These are phyloP conservation scores for Diadema setosum DNA, from an alignment of 35 echinoderm and acorn worm genomes.

Conservation along the genomic window DNA sequence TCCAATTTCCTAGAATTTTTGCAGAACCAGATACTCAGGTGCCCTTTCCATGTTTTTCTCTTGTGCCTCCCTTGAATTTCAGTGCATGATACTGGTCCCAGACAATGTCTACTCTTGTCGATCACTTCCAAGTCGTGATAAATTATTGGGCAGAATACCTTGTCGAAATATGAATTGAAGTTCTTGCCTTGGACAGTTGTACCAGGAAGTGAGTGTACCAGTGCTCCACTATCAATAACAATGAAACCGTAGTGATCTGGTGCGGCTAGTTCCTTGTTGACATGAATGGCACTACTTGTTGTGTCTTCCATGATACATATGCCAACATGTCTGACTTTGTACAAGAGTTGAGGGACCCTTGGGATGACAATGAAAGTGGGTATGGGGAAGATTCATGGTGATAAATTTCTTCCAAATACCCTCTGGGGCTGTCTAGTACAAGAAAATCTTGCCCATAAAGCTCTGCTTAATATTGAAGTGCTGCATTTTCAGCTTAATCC, in stretches of 20 bases:
- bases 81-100: constrained; percentile 6
- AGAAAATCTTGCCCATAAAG: not conserved
- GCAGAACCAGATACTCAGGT: not conserved
- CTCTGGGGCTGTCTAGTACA: not conserved
- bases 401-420: not conserved
- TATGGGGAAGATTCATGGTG: constrained; percentile 3
- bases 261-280: constrained; percentile 8
- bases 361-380: not conserved
- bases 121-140: constrained; percentile 27
- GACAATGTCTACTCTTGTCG: constrained; percentile 35
- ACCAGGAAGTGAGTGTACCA: constrained; percentile 29
- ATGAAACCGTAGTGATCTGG: not conserved
- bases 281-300: not conserved
- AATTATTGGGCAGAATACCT: constrained; percentile 31
- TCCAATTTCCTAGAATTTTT: not conserved
- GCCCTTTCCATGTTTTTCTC: not conserved
- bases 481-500: constrained; percentile 20
- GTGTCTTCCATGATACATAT: not conserved
- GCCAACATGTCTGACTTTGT: not conserved
- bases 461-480: constrained; percentile 12
- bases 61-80: not conserved
- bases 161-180: constrained; percentile 29
- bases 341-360: not conserved
- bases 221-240: not conserved
- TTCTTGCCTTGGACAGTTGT: constrained; percentile 16